These are phyloP conservation scores for Anticlea derivata DNA, from an alignment of 2,888 invertebrate species.

Conservation along the genomic window DNA sequence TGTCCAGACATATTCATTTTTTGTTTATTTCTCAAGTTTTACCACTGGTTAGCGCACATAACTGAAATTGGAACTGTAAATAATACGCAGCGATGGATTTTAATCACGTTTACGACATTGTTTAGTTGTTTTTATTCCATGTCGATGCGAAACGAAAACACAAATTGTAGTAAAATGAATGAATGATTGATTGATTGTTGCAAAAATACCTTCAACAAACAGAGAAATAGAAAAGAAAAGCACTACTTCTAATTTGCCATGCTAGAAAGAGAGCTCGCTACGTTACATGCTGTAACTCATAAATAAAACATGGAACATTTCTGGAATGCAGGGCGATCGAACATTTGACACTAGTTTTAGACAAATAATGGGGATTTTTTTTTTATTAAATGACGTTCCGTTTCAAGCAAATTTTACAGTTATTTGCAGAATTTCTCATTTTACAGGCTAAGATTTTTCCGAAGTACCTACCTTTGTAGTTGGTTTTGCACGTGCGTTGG, in stretches of 20 bases:
- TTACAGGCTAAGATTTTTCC: too few species aligned
- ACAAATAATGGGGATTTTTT: too few species aligned
- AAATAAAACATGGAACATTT: neutral
- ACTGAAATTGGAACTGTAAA: conserved; percentile 14
- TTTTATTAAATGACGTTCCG: conserved; percentile 6
- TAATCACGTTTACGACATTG: conserved; percentile 20
- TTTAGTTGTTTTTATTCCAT: conserved; percentile 32
- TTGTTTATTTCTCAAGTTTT: neutral
- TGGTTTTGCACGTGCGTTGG: too few species aligned
- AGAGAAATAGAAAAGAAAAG: too few species aligned
- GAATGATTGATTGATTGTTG: conserved; percentile 28
- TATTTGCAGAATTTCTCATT: conserved; percentile 12
- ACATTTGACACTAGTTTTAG: conserved; percentile 10
- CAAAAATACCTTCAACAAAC: too few species aligned
- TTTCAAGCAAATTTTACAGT: too few species aligned
- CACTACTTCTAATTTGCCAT: too few species aligned
- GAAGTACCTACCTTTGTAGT: too few species aligned
- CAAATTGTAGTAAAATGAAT: conserved; percentile 22
- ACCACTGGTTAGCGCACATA: conserved; percentile 13
- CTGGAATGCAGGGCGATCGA: conserved; percentile 3
- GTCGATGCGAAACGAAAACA: conserved; percentile 31
- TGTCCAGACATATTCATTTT: conserved; percentile 22
- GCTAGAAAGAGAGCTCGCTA: conserved; percentile 4
- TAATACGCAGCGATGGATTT: conserved; percentile 6
- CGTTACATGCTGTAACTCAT: conserved; percentile 12